Base-by-base conservation (phyloP, 2,797 vertebrate species). In the Glyptemys insculpta region DNA sequence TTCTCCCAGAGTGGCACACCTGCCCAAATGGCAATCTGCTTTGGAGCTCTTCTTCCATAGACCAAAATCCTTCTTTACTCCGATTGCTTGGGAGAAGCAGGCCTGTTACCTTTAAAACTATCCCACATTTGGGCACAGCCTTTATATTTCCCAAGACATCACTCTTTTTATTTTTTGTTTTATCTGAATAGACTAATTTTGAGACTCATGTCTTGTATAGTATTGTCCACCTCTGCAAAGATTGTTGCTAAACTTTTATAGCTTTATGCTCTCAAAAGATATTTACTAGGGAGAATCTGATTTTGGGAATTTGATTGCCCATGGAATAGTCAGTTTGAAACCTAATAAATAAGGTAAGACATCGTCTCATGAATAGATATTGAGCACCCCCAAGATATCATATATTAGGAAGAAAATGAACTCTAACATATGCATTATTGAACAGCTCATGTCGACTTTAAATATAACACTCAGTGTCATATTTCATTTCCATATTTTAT, bases 401-500 rank as follows among this genome's bases (percentile, higher is more conserved):
- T 72, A 89, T 56, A 72, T 52, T 53, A 91, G 83, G 59, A 79
- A 81, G 68, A 96, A 95, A 84, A 80, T 81, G 65, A 90, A 95
- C 47, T 74, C 68, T 81, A 92, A 34, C 37, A 21, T 84, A 50
- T 79, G 34, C 52, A 86, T 95, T 89, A 34, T 65, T 65, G 53
- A 94, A 83, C 18, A 86, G 14, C 11, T 89, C 52, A 47, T 85
- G 41, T 37, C 5, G 41, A 5, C 18, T 93, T 81, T 95, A 95
- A 93, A 91, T 88, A 93, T 91, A 54, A 90, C 4, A 85, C 21
- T 83, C 12, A 54, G 6, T 85, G 49, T 54, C 62, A 81, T 52
- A 92, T 15, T 15, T 96, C 57, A 80, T 86, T 93, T n/a, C 12
- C 27, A 49, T 90, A 59, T 87, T 89, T 94, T 96, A 93, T 84